These are phyloP conservation scores for Anastatus disparis DNA, from an alignment of 1,140 invertebrate genomes.

Conservation along the genomic window DNA sequence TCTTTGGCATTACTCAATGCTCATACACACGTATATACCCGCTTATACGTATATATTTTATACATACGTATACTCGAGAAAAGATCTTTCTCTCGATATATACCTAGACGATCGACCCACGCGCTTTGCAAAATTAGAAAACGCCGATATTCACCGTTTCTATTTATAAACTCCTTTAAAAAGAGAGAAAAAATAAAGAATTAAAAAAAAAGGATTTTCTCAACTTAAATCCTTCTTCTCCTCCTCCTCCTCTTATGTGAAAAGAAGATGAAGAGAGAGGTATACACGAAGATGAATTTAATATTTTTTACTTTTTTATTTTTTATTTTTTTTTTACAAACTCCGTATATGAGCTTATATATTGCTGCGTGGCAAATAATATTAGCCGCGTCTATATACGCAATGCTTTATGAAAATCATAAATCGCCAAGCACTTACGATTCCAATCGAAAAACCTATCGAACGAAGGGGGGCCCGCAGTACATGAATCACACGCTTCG, in stretches of 20 bases:
- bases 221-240: background rate
- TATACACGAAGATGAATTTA: too few species aligned
- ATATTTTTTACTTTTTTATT: too few species aligned
- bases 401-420: conserved; percentile 40
- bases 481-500: conserved; percentile 28
- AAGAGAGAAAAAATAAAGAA: too few species aligned
- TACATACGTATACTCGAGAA: too few species aligned
- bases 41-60: too few species aligned
- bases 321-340: too few species aligned
- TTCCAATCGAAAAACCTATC: conserved; percentile 38
- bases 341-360: too few species aligned
- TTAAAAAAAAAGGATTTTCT: conserved; percentile 3
- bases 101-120: background rate
- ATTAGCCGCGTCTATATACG: conserved; percentile 9
- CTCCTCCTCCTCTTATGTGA: background rate
- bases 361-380: conserved; percentile 1
- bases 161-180: background rate
- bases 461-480: conserved; percentile 20
- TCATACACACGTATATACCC: too few species aligned
- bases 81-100: background rate
- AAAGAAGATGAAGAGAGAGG: background rate
- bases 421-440: conserved; percentile 38
- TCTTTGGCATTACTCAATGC: too few species aligned
- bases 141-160: conserved; percentile 3
- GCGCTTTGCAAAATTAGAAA: conserved; percentile 28